Conservation (phyloP, 1,140 invertebrate species). For the Anthonomus grandis region DNA sequence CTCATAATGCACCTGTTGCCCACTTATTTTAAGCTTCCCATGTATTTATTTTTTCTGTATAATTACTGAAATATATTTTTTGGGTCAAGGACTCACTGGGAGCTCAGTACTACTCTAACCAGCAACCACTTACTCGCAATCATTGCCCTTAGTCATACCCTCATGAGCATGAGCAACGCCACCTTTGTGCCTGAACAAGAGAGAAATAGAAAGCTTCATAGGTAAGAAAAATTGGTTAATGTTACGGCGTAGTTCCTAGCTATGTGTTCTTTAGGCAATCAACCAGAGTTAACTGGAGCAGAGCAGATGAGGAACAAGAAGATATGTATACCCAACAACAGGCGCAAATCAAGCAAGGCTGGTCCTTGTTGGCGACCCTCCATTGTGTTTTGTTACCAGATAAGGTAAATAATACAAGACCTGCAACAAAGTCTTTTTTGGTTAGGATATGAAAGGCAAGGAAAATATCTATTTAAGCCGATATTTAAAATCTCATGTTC, state of each 20-base stretch:
- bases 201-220: slow-evolving; percentile 70
- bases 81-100: slow-evolving; percentile 74
- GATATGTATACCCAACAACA: slow-evolving; percentile 81
- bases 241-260: too few relatives aligned
- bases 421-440: too few relatives aligned
- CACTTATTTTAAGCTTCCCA: too few relatives aligned
- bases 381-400: slow-evolving; percentile 96
- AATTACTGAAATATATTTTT: not conserved
- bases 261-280: slow-evolving; percentile 38
- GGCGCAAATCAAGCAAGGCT: slow-evolving; percentile 92
- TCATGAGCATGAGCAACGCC: slow-evolving; percentile 97
- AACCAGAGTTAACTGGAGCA: slow-evolving; percentile 59
- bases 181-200: slow-evolving; percentile 87
- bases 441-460: too few relatives aligned
- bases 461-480: too few relatives aligned
- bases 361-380: slow-evolving; percentile 91
- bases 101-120: slow-evolving; percentile 89
- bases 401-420: slow-evolving; percentile 73
- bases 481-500: too few relatives aligned
- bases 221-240: slow-evolving; percentile 45
- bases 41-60: too few relatives aligned
- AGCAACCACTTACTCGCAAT: slow-evolving; percentile 94
- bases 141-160: slow-evolving; percentile 91
- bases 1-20: too few relatives aligned
- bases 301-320: slow-evolving; percentile 74